Evolutionary conservation across 2,113 vertebrate species (phyloP).

Genomic region (Daphoenositta chrysoptera): DNA sequence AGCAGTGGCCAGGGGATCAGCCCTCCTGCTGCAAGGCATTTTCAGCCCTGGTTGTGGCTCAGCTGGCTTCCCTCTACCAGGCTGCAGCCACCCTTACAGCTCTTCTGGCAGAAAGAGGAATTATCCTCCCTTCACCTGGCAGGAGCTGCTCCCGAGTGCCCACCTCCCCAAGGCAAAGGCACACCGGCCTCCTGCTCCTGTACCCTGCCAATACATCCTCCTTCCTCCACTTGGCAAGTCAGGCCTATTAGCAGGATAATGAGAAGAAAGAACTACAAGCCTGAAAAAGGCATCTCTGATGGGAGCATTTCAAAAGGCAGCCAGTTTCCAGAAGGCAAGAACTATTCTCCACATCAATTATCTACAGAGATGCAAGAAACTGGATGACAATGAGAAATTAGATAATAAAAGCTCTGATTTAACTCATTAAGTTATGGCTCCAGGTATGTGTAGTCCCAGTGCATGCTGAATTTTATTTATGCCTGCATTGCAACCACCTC

Average conservation of each 20-base stretch:
- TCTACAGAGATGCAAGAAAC: neutral
- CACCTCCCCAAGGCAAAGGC: neutral
- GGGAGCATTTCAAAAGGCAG: slow-evolving; percentile 3
- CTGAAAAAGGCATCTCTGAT: neutral
- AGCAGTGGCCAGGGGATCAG: neutral
- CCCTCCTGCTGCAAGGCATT: neutral
- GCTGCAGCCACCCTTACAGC: neutral
- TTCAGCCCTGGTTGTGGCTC: neutral
- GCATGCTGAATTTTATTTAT: neutral
- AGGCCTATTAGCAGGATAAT: neutral
- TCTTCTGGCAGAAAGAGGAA: neutral
- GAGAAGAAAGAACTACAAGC: neutral
- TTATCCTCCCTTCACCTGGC: neutral
- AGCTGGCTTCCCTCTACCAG: neutral
- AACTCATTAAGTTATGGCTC: slow-evolving; percentile 25
- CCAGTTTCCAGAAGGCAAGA: slow-evolving; percentile 8
- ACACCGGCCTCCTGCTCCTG: rapidly evolving
- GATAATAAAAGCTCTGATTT: slow-evolving; percentile 22
- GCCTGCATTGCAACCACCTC: neutral
- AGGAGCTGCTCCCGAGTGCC: neutral
- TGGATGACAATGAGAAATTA: neutral
- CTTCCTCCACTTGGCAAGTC: neutral
- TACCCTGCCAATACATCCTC: neutral
- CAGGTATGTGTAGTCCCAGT: neutral
- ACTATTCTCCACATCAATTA: neutral